These are phyloP conservation scores for Lethocerus indicus DNA, from an alignment of 1,140 invertebrate species.

Conservation along the genomic window DNA sequence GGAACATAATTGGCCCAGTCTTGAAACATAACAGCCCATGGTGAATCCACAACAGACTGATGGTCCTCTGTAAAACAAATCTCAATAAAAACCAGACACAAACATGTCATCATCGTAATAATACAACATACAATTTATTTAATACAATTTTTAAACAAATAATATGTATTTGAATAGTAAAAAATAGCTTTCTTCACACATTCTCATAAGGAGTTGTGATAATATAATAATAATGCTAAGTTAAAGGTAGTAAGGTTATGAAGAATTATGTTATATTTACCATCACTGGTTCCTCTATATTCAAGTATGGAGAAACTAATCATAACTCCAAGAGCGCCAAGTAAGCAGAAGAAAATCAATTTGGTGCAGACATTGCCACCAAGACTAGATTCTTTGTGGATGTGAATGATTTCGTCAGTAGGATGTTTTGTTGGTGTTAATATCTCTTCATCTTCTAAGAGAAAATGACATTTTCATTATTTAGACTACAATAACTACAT, in stretches of 20 bases:
- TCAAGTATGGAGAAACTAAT: constrained; percentile 61
- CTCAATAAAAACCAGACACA: too few species aligned
- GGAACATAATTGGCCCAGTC: constrained; percentile 56
- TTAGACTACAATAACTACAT: too few species aligned
- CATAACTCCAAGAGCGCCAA: constrained; percentile 46
- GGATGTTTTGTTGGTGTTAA: constrained; percentile 1
- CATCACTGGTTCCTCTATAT: constrained; percentile 53
- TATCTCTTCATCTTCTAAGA: constrained; percentile 15
- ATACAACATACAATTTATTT: constrained; percentile 10
- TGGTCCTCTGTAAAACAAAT: constrained; percentile 56
- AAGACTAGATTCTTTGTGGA: constrained; percentile 51
- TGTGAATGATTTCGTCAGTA: constrained; percentile 48
- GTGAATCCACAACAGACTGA: constrained; percentile 40
- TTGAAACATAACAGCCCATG: constrained; percentile 52
- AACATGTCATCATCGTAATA: constrained; percentile 14
- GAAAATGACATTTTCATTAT: too few species aligned
- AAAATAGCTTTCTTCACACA: not conserved
- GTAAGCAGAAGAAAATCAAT: constrained; percentile 57
- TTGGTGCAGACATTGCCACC: constrained; percentile 67
- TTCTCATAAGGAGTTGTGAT: not conserved
- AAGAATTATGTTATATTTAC: constrained; percentile 19
- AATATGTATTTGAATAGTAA: too few species aligned
- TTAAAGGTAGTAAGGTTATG: not conserved
- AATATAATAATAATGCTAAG: not conserved
- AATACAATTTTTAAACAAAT: too few species aligned